Base-by-base conservation (phyloP, 2,797 vertebrate genomes). In the Uromys caudimaculatus region DNA sequence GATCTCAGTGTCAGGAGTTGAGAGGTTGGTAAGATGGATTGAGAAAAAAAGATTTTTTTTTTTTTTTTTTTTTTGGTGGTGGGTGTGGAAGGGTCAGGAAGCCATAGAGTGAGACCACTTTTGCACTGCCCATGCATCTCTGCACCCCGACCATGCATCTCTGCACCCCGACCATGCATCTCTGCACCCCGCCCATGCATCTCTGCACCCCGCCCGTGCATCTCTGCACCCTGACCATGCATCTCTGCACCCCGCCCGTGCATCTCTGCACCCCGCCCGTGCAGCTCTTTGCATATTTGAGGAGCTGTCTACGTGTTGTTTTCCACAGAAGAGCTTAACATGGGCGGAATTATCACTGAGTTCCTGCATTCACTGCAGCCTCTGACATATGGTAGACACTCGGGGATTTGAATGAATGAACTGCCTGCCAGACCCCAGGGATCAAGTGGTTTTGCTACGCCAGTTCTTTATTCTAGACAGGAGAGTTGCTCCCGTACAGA, bases 51-150 rank as follows among this genome's bases (percentile, higher is more conserved):
- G 44, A 44, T 23, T 17, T 84, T 69, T 32, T 35, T 7, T 19
- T 19, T 27, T 11, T 23, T 17, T 84, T 69, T 32, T 35, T 7
- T 19, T 21, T 27, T 12, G 71, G 73, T 27, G 56, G 62, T 73
- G 44, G n/a, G 35, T 0, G 8, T 44, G 1, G 13, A 38, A 0
- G 3, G 50, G 38, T 38, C 21, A 5, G 23, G 69, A n/a, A 44
- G 16, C 60, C 41, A 1, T 4, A 38, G 7, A 17, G 24, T 0
- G 71, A 62, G 29, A 8, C 8, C 3, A 0, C 69, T n/a, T 38
- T 19, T 7, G 1, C 6, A 2, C 24, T 14, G 27, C 3, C 0
- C 3, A 1, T 21, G 32, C 64, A 67, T 67, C 64, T 67, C 62
- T 67, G 29, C 4, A 64, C 27, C 27, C 29, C 1, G 12, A 27